Evolutionary conservation across 2,113 vertebrate genomes (phyloP).

Genomic region (human): DNA sequence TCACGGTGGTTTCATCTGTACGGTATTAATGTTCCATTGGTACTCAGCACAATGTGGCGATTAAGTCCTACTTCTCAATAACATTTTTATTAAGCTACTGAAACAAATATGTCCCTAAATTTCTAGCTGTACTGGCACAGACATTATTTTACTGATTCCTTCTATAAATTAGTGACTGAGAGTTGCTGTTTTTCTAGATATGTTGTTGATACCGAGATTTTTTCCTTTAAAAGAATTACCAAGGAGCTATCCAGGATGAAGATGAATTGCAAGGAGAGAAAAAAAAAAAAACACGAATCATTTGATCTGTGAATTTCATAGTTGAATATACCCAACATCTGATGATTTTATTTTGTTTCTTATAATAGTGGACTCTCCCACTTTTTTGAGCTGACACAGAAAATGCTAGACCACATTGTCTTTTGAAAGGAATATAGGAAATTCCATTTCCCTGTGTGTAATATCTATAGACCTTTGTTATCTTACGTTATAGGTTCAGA

Average conservation of each 20-base stretch:
- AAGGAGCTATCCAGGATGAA: neutral
- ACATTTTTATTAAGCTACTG: neutral
- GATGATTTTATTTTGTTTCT: constrained; percentile 4
- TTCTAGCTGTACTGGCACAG: neutral
- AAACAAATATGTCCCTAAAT: neutral
- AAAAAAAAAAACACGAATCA: neutral
- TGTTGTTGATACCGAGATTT: neutral
- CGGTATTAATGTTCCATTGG: no score
- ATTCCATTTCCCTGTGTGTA: neutral
- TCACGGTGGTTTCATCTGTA: neutral
- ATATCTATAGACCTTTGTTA: neutral
- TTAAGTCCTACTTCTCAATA: neutral
- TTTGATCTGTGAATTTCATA: neutral
- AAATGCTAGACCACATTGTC: neutral
- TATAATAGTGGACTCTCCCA: neutral
- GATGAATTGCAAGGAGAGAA: neutral
- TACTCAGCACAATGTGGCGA: neutral
- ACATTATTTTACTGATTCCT: neutral
- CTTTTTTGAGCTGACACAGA: neutral
- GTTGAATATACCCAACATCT: neutral
- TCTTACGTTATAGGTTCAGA: neutral
- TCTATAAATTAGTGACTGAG: neutral
- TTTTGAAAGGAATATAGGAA: neutral
- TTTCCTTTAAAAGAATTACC: neutral
- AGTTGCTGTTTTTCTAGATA: neutral